Evolutionary conservation across 2,888 invertebrate genomes (phyloP).

Genomic region (Pocota personata): DNA sequence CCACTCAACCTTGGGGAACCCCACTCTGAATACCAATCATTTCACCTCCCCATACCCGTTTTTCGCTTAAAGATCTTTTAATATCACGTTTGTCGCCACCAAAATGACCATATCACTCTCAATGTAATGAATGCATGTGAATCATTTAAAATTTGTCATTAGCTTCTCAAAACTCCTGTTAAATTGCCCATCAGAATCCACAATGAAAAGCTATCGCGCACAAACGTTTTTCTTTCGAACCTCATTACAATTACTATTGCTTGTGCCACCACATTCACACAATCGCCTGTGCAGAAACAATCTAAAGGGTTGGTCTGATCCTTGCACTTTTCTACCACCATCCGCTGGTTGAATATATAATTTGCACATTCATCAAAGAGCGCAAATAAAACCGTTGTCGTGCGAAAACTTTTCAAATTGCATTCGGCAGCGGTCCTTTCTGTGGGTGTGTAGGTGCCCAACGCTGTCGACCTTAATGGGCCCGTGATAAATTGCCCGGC

Average conservation of each 20-base stretch:
- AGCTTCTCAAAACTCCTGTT: conserved; percentile 41
- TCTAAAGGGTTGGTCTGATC: conserved; percentile 28
- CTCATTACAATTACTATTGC: conserved; percentile 37
- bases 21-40: not conserved
- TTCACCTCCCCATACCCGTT: not conserved
- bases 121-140: conserved; percentile 36
- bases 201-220: conserved; percentile 17
- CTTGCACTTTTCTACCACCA: conserved; percentile 9
- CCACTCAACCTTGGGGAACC: not conserved
- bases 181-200: conserved; percentile 36
- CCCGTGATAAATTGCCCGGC: conserved; percentile 53
- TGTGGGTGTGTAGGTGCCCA: not conserved
- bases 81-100: conserved; percentile 21
- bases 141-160: conserved; percentile 27
- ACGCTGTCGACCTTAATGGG: conserved; percentile 45
- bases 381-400: conserved; percentile 32
- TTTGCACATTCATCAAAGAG: conserved; percentile 46
- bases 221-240: conserved; percentile 35
- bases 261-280: not conserved
- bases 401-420: conserved; percentile 33
- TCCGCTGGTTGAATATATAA: conserved; percentile 8
- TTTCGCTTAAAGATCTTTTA: conserved; percentile 35
- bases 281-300: conserved; percentile 4
- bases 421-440: not conserved
- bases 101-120: conserved; percentile 43